Evolutionary conservation across 2,888 invertebrate genomes (phyloP), one percentile per base, ranked within the genome.

Genomic region (Tricholauxania praeusta): DNA sequence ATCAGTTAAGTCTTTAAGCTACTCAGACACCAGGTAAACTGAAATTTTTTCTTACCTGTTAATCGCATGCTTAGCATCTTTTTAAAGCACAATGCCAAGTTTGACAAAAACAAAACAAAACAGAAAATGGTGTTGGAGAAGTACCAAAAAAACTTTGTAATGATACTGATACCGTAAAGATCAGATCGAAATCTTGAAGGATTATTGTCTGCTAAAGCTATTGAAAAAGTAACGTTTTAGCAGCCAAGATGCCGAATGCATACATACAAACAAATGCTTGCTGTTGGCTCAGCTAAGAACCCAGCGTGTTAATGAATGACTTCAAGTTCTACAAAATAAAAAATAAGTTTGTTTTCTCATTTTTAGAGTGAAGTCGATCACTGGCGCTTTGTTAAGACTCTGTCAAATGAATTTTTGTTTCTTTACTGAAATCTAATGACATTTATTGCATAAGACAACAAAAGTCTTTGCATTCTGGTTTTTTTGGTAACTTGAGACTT

Each of bases 111-210:
- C 10, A 39, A 39, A 39, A 39, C 39, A 59, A 59, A 66, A 47
- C 7, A 19, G 69, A 14, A 19, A 19, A 39, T 55, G 28, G 62
- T 60, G 49, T 49, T 17, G 17, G 52, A 69, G 51, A 49, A 60
- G 52, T 52, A 69, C 39, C 69, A 53, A n/a, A 68, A 63, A 69
- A 49, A 49, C n/a, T n/a, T 60, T 69, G 49, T 69, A 69, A 69
- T 69, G 69, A 69, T 60, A 52, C 32, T 52, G 60, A 51, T 70
- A 70, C 62, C 69, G 52, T 51, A 39, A 32, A 51, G 28, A 69
- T 70, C 69, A 62, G 62, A 70, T 70, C 52, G 39, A 48, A 70
- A 62, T 62, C 69, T 62, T 51, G 51, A 39, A 48, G 55, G 47
- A 68, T 59, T 68, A 62, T 15, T 39, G 57, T 22, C 39, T 39